Percentiles rank a stretch among this genome's conserved stretches.
Evolutionary conservation across 2,113 vertebrate species (phyloP).

Genomic region (Pao palembangensis): DNA sequence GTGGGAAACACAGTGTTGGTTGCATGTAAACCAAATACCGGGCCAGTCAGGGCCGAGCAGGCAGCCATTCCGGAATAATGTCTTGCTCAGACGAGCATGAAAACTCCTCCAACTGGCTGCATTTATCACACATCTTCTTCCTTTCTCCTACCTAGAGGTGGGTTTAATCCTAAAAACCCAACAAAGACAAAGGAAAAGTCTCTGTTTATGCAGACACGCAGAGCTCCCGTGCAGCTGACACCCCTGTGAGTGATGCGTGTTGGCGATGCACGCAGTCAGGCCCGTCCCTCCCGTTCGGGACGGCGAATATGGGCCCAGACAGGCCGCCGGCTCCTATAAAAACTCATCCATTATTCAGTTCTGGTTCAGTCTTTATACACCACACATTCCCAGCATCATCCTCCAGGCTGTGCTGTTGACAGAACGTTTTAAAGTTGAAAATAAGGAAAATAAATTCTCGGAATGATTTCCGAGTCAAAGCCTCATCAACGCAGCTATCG

Average conservation of each 20-base stretch:
- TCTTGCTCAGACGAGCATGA: slow-evolving; percentile 70
- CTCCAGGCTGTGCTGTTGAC: slow-evolving; percentile 25
- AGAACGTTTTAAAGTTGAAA: neutral
- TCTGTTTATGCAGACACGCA: neutral
- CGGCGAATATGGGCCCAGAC: slow-evolving; percentile 58
- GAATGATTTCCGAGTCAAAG: slow-evolving; percentile 42
- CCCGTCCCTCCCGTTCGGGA: slow-evolving; percentile 46
- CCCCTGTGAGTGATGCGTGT: slow-evolving; percentile 44
- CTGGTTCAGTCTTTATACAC: slow-evolving; percentile 31
- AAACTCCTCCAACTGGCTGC: slow-evolving; percentile 64
- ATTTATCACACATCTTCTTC: slow-evolving; percentile 66
- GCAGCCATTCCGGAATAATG: slow-evolving; percentile 68
- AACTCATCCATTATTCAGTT: slow-evolving; percentile 65
- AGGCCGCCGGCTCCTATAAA: slow-evolving; percentile 58
- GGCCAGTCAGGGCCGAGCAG: slow-evolving; percentile 50
- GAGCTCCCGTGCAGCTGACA: neutral
- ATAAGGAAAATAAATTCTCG: slow-evolving; percentile 19
- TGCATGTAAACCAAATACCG: slow-evolving; percentile 36
- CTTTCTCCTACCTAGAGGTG: slow-evolving; percentile 10
- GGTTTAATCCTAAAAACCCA: neutral
- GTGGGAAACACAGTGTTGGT: slow-evolving; percentile 10
- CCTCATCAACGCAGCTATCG: slow-evolving; percentile 16
- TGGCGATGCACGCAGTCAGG: slow-evolving; percentile 43
- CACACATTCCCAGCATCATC: slow-evolving; percentile 23
- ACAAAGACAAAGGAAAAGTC: neutral